Conservation (phyloP, 2,113 vertebrate genomes). For the Leucoraja erinaceus region DNA sequence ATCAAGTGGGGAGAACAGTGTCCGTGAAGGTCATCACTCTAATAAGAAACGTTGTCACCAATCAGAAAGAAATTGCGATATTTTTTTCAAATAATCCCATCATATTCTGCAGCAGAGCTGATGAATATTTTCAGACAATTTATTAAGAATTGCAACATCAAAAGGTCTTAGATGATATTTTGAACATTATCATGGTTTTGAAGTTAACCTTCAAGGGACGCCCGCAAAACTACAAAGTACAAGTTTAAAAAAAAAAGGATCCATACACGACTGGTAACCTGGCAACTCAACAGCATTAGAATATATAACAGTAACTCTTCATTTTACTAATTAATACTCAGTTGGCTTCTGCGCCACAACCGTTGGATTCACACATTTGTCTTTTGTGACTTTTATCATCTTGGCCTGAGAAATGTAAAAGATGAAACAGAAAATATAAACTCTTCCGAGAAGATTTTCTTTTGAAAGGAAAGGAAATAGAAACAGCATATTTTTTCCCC, state of each 20-base stretch:
- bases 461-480: background rate
- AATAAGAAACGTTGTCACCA: background rate
- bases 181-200: background rate
- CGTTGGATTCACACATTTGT: background rate
- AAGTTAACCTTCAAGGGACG: slow-evolving; percentile 14
- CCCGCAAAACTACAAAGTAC: background rate
- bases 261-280: background rate
- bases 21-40: background rate
- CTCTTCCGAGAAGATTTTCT: background rate
- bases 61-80: background rate
- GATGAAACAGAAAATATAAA: background rate
- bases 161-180: slow-evolving; percentile 1
- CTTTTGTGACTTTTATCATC: background rate
- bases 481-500: background rate
- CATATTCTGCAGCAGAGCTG: background rate
- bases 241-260: background rate
- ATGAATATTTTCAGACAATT: background rate
- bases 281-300: background rate
- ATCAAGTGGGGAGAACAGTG: too few relatives aligned
- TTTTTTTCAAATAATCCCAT: background rate
- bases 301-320: background rate
- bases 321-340: background rate
- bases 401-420: background rate
- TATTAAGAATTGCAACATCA: background rate
- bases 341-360: background rate